phyloP scores from a whole-genome alignment of 2,113 vertebrate genomes.

The Leptobrachium leishanense region DNA sequence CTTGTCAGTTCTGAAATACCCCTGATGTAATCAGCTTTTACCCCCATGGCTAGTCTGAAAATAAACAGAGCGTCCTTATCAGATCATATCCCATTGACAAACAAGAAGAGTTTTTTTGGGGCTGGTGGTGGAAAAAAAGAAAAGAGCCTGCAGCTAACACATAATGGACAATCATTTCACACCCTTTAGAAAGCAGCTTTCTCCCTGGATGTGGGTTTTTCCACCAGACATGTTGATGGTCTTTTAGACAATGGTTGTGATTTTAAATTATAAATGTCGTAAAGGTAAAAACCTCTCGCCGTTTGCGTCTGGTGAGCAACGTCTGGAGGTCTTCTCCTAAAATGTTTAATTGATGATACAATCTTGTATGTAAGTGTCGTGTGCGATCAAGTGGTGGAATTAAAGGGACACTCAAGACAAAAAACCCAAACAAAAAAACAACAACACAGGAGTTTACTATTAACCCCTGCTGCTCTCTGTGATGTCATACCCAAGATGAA shows the following conservation, averaged over 20 bases:
- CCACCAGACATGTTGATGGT: slow-evolving; percentile 18
- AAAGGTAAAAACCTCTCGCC: not conserved
- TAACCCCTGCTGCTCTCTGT: too few relatives aligned
- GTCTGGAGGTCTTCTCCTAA: too few relatives aligned
- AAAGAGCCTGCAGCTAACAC: slow-evolving; percentile 56
- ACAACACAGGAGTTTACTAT: too few relatives aligned
- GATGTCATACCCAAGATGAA: too few relatives aligned
- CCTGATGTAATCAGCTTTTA: slow-evolving; percentile 56
- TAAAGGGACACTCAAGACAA: too few relatives aligned
- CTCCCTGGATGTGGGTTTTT: slow-evolving; percentile 10
- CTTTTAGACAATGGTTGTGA: slow-evolving; percentile 21
- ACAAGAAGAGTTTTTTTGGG: slow-evolving; percentile 59
- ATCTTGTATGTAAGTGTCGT: too few relatives aligned
- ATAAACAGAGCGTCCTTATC: slow-evolving; percentile 77
- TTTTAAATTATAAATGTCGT: not conserved
- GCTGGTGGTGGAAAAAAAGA: slow-evolving; percentile 63
- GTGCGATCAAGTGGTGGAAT: too few relatives aligned
- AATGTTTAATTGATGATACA: too few relatives aligned
- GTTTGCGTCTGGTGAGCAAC: too few relatives aligned
- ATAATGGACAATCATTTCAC: slow-evolving; percentile 41
- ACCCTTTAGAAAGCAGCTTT: slow-evolving; percentile 13
- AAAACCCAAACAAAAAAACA: too few relatives aligned
- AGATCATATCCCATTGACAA: slow-evolving; percentile 71
- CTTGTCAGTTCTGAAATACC: slow-evolving; percentile 67
- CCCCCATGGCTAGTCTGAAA: slow-evolving; percentile 74